A percentile compares a stretch with the other conserved stretches of the same genome.
Evolutionary conservation across 2,113 vertebrate genomes (phyloP).

Genomic region (Psephotus haematonotus): DNA sequence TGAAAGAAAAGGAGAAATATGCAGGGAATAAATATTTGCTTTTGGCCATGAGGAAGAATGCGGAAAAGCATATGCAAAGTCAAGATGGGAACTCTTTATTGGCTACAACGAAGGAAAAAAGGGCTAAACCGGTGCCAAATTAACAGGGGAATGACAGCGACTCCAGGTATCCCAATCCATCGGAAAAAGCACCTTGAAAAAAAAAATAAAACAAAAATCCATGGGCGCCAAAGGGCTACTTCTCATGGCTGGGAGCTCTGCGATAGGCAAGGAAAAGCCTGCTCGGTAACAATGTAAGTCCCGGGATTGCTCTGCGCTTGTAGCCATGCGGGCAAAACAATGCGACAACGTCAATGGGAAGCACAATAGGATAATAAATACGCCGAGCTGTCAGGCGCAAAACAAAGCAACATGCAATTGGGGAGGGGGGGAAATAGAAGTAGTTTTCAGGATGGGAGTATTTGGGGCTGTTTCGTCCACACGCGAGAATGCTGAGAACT

Average conservation of each 20-base stretch:
- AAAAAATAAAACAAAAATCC: background rate
- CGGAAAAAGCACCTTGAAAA: slow-evolving; percentile 2
- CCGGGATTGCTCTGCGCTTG: slow-evolving; percentile 38
- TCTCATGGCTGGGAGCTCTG: slow-evolving; percentile 56
- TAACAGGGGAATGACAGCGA: background rate
- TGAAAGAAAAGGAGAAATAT: slow-evolving; percentile 65
- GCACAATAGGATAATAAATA: slow-evolving; percentile 68
- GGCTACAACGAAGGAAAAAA: slow-evolving; percentile 12
- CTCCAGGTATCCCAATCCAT: background rate
- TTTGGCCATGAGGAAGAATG: slow-evolving; percentile 69
- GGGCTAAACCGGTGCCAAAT: background rate
- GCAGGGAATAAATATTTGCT: slow-evolving; percentile 78
- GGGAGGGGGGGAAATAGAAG: background rate
- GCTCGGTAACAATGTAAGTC: slow-evolving; percentile 37
- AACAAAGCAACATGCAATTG: slow-evolving; percentile 23
- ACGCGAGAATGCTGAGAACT: background rate
- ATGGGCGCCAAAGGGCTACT: background rate
- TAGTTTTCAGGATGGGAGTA: background rate
- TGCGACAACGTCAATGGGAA: slow-evolving; percentile 52
- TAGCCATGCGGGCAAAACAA: slow-evolving; percentile 60
- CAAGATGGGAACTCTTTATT: slow-evolving; percentile 27
- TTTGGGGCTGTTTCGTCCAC: background rate
- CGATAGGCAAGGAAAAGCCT: slow-evolving; percentile 59
- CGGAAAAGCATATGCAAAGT: slow-evolving; percentile 34
- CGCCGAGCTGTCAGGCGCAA: slow-evolving; percentile 49